phyloP scores from a whole-genome alignment of 2,113 vertebrate genomes.

The Echinops telfairi region DNA sequence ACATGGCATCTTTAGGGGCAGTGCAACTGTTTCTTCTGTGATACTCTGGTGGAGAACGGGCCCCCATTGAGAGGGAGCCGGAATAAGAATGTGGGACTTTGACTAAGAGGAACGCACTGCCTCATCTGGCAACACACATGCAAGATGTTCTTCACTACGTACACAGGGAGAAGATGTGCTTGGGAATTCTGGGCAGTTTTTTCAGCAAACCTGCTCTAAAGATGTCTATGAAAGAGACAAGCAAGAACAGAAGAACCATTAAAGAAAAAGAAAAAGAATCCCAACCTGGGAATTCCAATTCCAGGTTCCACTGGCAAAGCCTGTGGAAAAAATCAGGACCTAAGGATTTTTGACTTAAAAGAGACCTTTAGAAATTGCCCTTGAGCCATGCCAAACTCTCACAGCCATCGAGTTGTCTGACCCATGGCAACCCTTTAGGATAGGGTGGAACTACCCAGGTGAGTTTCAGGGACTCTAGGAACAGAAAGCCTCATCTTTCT shows the following conservation, averaged over 20 bases:
- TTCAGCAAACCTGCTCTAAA: neutral
- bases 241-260: neutral
- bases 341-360: neutral
- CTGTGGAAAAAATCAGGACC: slow-evolving; percentile 40
- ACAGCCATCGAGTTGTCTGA: no score
- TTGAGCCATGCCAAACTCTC: neutral
- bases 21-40: no score
- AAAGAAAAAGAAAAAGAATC: neutral
- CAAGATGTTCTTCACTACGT: neutral
- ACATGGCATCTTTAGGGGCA: no score
- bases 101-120: neutral
- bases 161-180: neutral
- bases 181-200: neutral
- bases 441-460: no score
- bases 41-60: neutral
- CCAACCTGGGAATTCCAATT: neutral
- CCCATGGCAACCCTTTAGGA: no score
- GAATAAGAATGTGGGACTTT: neutral
- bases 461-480: no score
- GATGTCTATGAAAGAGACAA: neutral
- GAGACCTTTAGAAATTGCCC: neutral
- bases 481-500: no score
- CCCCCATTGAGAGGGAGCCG: neutral
- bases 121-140: neutral
- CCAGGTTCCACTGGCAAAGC: neutral